Evolutionary conservation across 2,888 invertebrate genomes (phyloP).

Genomic region (Esperia sulphurella): DNA sequence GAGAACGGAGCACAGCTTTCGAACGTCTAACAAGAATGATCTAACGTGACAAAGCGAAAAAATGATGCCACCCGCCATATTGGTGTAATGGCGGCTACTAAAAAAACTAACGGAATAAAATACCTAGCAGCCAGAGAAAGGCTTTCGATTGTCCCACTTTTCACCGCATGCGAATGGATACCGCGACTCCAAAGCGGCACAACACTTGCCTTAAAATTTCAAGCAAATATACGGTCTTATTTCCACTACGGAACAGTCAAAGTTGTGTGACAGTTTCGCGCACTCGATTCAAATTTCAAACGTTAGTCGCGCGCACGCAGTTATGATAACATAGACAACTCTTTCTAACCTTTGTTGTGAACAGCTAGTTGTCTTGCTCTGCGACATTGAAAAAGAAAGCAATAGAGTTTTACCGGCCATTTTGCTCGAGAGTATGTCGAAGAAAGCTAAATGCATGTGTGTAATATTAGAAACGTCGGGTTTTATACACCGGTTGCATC

Average conservation of each 20-base stretch:
- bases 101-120: constrained; percentile 79
- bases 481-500: constrained; percentile 63
- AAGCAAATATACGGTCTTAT: constrained; percentile 47
- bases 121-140: constrained; percentile 76
- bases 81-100: constrained; percentile 73
- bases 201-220: constrained; percentile 38
- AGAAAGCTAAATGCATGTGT: constrained; percentile 73
- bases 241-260: constrained; percentile 41
- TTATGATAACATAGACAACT: constrained; percentile 47
- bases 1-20: constrained; percentile 67
- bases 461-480: constrained; percentile 72
- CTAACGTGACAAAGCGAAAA: constrained; percentile 78
- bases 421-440: constrained; percentile 71
- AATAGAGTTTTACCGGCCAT: constrained; percentile 60
- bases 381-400: constrained; percentile 78
- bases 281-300: constrained; percentile 46
- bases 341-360: constrained; percentile 32
- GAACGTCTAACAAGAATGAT: constrained; percentile 75
- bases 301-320: constrained; percentile 49
- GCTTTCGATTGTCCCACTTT: constrained; percentile 79
- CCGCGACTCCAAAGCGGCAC: constrained; percentile 50
- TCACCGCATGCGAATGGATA: constrained; percentile 66
- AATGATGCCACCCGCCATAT: constrained; percentile 74
- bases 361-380: constrained; percentile 36
- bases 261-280: constrained; percentile 50